Evolutionary conservation across 1,140 invertebrate species (phyloP), one percentile per base, ranked within the genome.

Genomic region (Bacillus rossius): DNA sequence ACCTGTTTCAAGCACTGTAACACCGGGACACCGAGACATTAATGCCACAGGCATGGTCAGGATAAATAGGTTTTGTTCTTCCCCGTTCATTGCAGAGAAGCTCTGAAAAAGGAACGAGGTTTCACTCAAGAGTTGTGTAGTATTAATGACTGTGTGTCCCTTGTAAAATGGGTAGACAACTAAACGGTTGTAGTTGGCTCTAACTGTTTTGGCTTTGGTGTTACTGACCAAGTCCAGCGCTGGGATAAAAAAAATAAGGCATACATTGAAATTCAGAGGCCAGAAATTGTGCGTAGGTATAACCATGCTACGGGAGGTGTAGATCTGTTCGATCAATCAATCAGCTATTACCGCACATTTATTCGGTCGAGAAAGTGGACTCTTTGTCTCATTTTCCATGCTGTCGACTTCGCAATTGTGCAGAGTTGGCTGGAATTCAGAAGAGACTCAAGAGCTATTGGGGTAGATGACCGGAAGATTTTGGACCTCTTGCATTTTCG

Each of bases 251-350:
- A 42, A 49, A 14, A 38, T 8, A 64, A 64, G 52, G 16, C 20
- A 37, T 59, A 25, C 25, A 45, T 64, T 34, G 5, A 29, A 19
- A 26, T 59, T 8, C 48, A 38, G 14, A 3, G 57, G 16, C 56
- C 61, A 23, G 53, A 42, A 20, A 55, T 64, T 16, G 53, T 62
- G 16, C 61, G 53, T 20, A 40, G 53, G 25, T 64, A 62, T 37
- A 62, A 64, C 1, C 42, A 34, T 34, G 29, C 5, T 7, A 74
- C 73, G 69, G 72, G 72, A 45, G 72, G 70, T 49, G 73, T 75
- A 8, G 71, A 74, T 61, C 63, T 67, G 14, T 49, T 70, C 55
- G 71, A 74, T 64, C 61, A 62, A 52, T 54, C 64, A 10, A 53
- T 68, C 22, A 49, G 49, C 41, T 34, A 57, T 13, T 69, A 71